These are phyloP conservation scores for Acanthisitta chloris DNA, from an alignment of 2,113 vertebrate genomes.

Conservation along the genomic window DNA sequence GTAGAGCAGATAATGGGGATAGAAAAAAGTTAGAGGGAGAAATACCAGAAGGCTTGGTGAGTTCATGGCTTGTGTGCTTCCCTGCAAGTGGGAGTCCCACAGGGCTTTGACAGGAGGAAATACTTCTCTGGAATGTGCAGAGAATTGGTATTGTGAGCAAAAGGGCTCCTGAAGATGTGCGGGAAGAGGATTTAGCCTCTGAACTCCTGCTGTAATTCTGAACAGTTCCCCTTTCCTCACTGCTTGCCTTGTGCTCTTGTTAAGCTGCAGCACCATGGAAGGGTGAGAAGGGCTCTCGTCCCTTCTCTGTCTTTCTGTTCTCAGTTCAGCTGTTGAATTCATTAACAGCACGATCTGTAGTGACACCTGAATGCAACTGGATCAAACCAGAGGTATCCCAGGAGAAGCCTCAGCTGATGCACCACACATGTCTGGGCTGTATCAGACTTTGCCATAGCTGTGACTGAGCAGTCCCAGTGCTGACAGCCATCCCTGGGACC, in stretches of 20 bases:
- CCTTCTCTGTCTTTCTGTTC: background rate
- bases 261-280: background rate
- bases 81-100: background rate
- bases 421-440: fast-evolving
- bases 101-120: background rate
- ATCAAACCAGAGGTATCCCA: fast-evolving
- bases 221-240: background rate
- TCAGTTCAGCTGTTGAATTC: background rate
- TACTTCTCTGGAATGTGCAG: background rate
- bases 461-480: fast-evolving
- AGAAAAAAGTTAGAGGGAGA: background rate
- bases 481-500: fast-evolving
- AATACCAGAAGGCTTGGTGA: background rate
- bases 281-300: background rate
- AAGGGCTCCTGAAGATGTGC: background rate
- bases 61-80: background rate
- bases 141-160: background rate
- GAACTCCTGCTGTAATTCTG: background rate
- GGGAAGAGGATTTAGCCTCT: background rate
- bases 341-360: fast-evolving
- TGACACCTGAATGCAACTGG: background rate
- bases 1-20: background rate
- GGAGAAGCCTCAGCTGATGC: background rate
- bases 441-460: fast-evolving
- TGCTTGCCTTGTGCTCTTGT: background rate